Base-by-base conservation (phyloP, 1,140 invertebrate genomes). In the Drosophila rhopaloa region DNA sequence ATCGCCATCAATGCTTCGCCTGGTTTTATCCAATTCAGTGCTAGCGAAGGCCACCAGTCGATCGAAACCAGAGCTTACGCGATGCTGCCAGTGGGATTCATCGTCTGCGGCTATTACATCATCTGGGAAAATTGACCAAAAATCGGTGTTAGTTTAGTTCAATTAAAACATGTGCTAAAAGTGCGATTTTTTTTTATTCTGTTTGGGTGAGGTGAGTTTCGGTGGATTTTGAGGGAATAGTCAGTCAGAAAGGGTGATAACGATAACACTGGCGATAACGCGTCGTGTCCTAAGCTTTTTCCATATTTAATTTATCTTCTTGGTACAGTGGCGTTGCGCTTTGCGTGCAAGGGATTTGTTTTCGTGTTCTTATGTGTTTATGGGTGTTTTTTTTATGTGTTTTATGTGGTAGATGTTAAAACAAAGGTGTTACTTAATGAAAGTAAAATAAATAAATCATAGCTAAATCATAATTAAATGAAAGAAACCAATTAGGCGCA, bases 41-140 rank as follows among this genome's bases (percentile, higher is more conserved):
- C 96, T 96, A 11, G 96, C 96, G 81, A 97, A 96, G n/a, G 96
- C 96, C 53, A 97, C 95, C 61, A 97, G 89, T 11, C 96, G 94
- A 93, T 97, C 96, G 93, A 97, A 97, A 16, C 96, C 96, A 56
- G 95, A 96, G 91, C 95, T 96, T 56, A 97, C 96, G 66, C 96
- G 95, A 82, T 96, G 96, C 91, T 97, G 96, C 96, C 96, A 97
- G 89, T 96, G 94, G 19, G 94, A 93, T 78, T 95, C 94, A 48
- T 94, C 94, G 72, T 94, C 94, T 84, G 92, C 62, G 83, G 92
- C 61, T 84, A 94, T 89, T 53, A 93, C 92, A 81, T 92, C 92
- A 86, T 92, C 91, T 92, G 57, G 9, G 46, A 40, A 41, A 44
- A 38, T 61, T n/a, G 35, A 14, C 0, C 13, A 32, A 27, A 46